Conservation (phyloP, 2,797 vertebrate genomes). For the Pangasius mekongensis region DNA sequence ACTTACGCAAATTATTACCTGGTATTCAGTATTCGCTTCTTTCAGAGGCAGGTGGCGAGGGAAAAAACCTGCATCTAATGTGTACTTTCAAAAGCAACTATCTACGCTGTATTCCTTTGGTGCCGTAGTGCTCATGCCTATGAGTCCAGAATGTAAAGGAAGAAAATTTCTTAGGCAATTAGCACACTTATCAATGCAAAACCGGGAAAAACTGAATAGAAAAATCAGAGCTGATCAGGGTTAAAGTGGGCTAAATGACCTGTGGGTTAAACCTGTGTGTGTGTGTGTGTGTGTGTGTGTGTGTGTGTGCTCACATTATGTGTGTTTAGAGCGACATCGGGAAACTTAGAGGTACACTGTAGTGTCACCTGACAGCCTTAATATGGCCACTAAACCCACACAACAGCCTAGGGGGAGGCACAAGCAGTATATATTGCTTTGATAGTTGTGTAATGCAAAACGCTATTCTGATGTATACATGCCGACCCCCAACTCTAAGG, state of each 20-base stretch:
- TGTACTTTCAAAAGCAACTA: background rate
- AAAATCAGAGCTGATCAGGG: slow-evolving; percentile 1
- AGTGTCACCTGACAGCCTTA: slow-evolving; percentile 85
- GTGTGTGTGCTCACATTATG: slow-evolving; percentile 71
- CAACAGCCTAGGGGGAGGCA: slow-evolving; percentile 86
- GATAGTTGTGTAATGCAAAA: slow-evolving; percentile 98
- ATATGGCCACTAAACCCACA: slow-evolving; percentile 80
- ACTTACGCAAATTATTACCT: background rate
- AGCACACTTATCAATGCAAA: slow-evolving; percentile 28
- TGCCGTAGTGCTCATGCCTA: background rate
- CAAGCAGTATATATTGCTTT: slow-evolving; percentile 92
- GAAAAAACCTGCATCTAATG: background rate
- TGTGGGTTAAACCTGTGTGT: slow-evolving; percentile 57
- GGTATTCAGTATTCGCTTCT: background rate
- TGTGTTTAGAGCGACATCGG: slow-evolving; percentile 81
- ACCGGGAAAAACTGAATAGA: slow-evolving; percentile 13
- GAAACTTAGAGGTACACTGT: slow-evolving; percentile 86
- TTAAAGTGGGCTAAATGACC: slow-evolving; percentile 67
- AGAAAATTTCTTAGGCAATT: background rate
- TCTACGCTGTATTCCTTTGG: background rate
- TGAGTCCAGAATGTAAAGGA: background rate
- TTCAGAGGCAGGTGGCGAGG: background rate
- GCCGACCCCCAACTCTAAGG: slow-evolving; percentile 81
- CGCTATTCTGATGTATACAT: slow-evolving; percentile 88
- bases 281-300: slow-evolving; percentile 25